Percentiles rank a stretch among this genome's conserved stretches.
These are phyloP conservation scores for Sebastolobus altivelis DNA, from an alignment of 2,797 vertebrate species.

Conservation along the genomic window DNA sequence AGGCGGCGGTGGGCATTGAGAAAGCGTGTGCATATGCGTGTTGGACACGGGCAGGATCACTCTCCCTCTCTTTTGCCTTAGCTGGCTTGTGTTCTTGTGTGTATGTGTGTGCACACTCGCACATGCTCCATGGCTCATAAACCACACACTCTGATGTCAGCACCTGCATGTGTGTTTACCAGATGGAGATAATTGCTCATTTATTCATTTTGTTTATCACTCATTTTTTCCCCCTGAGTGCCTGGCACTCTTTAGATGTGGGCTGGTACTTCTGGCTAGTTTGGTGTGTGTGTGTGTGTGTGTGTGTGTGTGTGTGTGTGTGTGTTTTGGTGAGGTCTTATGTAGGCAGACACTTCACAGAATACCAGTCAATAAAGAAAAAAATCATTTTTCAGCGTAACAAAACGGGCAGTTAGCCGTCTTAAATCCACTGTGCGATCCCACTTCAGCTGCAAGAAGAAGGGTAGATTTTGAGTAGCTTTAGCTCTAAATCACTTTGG, in stretches of 20 bases:
- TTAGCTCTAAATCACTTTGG: slow-evolving; percentile 59
- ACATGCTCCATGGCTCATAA: slow-evolving; percentile 34
- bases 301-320: slow-evolving; percentile 9
- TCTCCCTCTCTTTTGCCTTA: not conserved
- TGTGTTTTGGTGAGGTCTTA: slow-evolving; percentile 8
- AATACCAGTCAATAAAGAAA: slow-evolving; percentile 29
- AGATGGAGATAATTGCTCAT: slow-evolving; percentile 68
- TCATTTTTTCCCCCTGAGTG: slow-evolving; percentile 46
- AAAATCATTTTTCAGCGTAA: slow-evolving; percentile 18
- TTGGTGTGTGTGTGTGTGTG: slow-evolving; percentile 18
- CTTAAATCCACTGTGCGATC: slow-evolving; percentile 43
- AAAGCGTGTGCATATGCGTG: slow-evolving; percentile 41
- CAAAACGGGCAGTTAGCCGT: slow-evolving; percentile 40
- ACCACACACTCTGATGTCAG: slow-evolving; percentile 51
- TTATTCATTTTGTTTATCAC: slow-evolving; percentile 69
- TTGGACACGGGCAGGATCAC: slow-evolving; percentile 34
- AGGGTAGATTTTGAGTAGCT: slow-evolving; percentile 59
- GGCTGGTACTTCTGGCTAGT: slow-evolving; percentile 43
- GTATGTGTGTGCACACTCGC: not conserved
- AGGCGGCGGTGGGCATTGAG: slow-evolving; percentile 30
- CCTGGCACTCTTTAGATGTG: slow-evolving; percentile 50
- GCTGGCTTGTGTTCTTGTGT: slow-evolving; percentile 21
- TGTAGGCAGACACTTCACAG: slow-evolving; percentile 29
- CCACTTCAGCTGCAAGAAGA: slow-evolving; percentile 55
- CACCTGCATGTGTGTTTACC: slow-evolving; percentile 64